Evolutionary conservation across 1,140 invertebrate species (phyloP), one percentile per base, ranked within the genome.

Genomic region (Episyrphus balteatus): DNA sequence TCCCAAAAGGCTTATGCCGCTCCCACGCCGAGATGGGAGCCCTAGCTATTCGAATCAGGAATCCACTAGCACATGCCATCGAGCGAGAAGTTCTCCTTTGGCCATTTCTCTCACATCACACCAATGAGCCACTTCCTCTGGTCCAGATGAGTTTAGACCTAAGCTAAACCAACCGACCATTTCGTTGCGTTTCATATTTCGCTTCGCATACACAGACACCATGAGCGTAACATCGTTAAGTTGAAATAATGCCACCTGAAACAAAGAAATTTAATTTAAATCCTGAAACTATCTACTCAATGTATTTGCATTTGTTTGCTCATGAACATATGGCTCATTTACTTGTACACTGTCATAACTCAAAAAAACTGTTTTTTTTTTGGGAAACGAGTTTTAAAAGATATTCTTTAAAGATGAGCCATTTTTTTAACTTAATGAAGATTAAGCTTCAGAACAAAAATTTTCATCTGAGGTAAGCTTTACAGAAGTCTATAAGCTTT

Each of bases 151-250:
- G 68, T 88, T 93, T 58, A 89, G 73, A 11, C 92, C 92, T 41
- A 95, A 67, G 48, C 88, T 88, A 70, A 95, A 91, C 92, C 92
- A 95, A 40, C 92, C 92, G 49, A 95, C 88, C 84, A 95, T 90
- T 68, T 96, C 91, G 58, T 94, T 94, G 50, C 89, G 84, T 56
- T 94, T 95, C 74, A 95, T 91, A 49, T 82, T 79, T 56, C 88
- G 83, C 48, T 88, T 82, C 68, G 91, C 90, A 74, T 94, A 95
- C 13, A 95, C 88, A 1, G 90, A 91, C 39, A 94, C 79, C 79
- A 94, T 92, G 42, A 97, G 73, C 1, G 91, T 94, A 12, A 96
- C 92, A 55, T 97, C 92, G n/a, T 84, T 88, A 40, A 96, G 73
- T 76, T 96, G 92, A 66, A 95, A 97, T 47, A 95, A 73, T 30